These are phyloP conservation scores for Drosophila koepferae DNA, from an alignment of 2,888 invertebrate genomes.

Conservation along the genomic window DNA sequence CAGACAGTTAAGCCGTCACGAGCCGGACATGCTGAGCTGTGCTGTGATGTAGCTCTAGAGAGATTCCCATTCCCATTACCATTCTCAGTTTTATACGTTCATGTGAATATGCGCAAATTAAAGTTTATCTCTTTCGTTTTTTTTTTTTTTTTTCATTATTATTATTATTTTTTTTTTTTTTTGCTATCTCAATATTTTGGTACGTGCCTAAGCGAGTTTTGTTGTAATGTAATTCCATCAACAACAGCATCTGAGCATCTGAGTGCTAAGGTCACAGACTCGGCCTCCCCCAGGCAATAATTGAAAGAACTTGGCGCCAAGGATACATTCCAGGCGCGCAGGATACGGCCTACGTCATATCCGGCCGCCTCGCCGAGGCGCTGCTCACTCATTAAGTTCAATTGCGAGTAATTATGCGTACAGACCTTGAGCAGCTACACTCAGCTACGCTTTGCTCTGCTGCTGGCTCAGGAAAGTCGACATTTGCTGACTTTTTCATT, in stretches of 20 bases:
- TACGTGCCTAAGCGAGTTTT: conserved; percentile 53
- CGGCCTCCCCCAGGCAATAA: conserved; percentile 50
- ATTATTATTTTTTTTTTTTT: no score
- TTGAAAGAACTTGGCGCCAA: conserved; percentile 57
- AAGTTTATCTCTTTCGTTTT: conserved; percentile 13
- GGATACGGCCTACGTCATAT: conserved; percentile 16
- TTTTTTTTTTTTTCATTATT: not conserved
- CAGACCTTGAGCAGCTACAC: conserved; percentile 37
- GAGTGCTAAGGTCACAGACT: conserved; percentile 55
- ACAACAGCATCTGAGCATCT: conserved; percentile 49
- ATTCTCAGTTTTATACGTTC: conserved; percentile 4
- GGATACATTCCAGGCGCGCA: conserved; percentile 30
- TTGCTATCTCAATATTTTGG: conserved; percentile 16
- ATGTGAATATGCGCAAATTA: conserved; percentile 13
- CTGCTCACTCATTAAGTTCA: conserved; percentile 54
- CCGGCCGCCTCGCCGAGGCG: conserved; percentile 27
- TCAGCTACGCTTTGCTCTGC: not conserved
- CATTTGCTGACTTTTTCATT: conserved; percentile 1
- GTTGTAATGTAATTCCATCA: conserved; percentile 22
- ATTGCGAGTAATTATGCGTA: conserved; percentile 50
- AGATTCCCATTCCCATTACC: not conserved
- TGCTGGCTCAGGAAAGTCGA: conserved; percentile 25
- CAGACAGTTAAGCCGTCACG: conserved; percentile 32
- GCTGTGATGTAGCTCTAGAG: not conserved
- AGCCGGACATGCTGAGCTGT: not conserved